Percentiles rank a stretch among this genome's conserved stretches.
Conservation (phyloP, 2,888 invertebrate genomes). For the Suillia variegata region DNA sequence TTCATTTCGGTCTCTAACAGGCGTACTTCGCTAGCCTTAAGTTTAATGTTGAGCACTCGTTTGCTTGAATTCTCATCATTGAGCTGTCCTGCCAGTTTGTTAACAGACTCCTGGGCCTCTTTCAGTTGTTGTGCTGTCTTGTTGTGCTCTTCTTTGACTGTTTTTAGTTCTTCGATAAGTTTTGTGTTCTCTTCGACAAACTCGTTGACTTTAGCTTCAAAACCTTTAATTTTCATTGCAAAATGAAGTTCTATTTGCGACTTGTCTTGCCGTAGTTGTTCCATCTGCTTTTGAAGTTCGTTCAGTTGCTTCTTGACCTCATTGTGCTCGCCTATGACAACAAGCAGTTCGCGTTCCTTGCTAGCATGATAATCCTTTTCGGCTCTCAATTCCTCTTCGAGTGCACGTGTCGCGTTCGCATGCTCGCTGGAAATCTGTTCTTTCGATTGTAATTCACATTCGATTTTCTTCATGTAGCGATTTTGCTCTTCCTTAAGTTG, state of each 20-base stretch:
- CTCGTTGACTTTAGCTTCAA: constrained; percentile 10
- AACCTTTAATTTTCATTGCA: not conserved
- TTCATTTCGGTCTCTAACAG: constrained; percentile 21
- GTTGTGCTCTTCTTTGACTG: constrained; percentile 28
- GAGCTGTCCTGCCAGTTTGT: constrained; percentile 21
- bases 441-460: no score
- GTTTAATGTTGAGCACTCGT: constrained; percentile 13
- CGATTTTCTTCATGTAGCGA: constrained; percentile 17
- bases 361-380: constrained; percentile 23
- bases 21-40: constrained; percentile 17
- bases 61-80: constrained; percentile 20
- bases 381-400: constrained; percentile 22
- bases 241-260: no score
- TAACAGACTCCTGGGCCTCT: constrained; percentile 28
- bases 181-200: constrained; percentile 23
- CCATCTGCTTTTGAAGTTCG: not conserved
- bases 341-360: constrained; percentile 27
- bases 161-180: constrained; percentile 28
- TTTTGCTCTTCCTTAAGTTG: constrained; percentile 14
- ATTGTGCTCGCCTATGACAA: constrained; percentile 26
- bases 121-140: constrained; percentile 21
- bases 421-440: no score
- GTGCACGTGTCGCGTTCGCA: constrained; percentile 15
- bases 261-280: no score
- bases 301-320: constrained; percentile 23